A percentile compares a stretch with the other conserved stretches of the same genome.
phyloP scores from a whole-genome alignment of 2,113 vertebrate genomes.

The Prinia subflava region DNA sequence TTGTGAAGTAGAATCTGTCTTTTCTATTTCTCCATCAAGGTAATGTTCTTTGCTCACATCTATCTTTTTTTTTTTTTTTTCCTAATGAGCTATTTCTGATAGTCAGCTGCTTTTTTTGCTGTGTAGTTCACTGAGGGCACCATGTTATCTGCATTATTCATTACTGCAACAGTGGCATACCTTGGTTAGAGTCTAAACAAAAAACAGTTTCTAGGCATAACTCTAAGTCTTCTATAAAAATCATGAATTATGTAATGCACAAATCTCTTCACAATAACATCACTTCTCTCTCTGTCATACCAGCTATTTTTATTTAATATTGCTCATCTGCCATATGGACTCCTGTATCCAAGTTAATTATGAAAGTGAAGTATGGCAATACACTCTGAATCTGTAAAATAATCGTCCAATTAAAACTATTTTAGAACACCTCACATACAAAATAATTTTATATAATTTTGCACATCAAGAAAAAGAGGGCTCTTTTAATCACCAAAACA shows the following conservation, averaged over 20 bases:
- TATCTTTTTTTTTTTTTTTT: not conserved
- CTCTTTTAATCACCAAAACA: not conserved
- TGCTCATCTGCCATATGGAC: conserved; percentile 62
- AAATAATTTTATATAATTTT: conserved; percentile 10
- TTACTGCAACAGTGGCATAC: conserved; percentile 41
- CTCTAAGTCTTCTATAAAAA: conserved; percentile 45
- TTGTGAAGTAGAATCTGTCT: not conserved
- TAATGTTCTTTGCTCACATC: conserved; percentile 12
- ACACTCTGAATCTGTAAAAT: conserved; percentile 42
- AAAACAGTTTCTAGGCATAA: conserved; percentile 61
- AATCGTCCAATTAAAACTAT: conserved; percentile 58
- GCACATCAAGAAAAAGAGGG: not conserved
- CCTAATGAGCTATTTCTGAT: conserved; percentile 60
- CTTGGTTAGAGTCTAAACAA: conserved; percentile 63
- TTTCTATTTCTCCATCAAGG: conserved; percentile 50
- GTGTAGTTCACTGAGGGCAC: conserved; percentile 56
- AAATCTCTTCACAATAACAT: conserved; percentile 55
- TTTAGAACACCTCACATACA: not conserved
- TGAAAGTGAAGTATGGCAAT: conserved; percentile 47
- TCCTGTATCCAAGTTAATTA: conserved; percentile 58
- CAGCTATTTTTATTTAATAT: conserved; percentile 71
- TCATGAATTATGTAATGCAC: conserved; percentile 75
- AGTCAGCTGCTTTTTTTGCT: conserved; percentile 42
- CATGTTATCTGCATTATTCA: conserved; percentile 69
- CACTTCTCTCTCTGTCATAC: conserved; percentile 28